These are phyloP conservation scores for Archips crataeganus DNA, from an alignment of 2,888 invertebrate species.

Conservation along the genomic window DNA sequence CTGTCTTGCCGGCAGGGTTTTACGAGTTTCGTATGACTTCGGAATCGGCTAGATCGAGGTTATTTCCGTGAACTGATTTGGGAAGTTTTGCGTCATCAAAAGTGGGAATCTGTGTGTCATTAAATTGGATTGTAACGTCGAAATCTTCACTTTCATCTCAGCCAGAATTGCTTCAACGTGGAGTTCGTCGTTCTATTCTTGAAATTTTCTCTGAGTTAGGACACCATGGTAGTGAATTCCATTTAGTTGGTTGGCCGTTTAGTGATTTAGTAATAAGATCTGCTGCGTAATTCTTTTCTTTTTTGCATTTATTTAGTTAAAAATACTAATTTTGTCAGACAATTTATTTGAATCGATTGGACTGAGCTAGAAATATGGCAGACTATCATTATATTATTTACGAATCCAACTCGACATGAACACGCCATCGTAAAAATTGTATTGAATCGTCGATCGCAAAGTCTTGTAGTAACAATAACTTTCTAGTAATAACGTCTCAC, in stretches of 20 bases:
- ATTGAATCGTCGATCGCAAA: not conserved
- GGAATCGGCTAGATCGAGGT: conserved; percentile 66
- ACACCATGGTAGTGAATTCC: not conserved
- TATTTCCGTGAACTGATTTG: conserved; percentile 74
- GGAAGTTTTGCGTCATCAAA: conserved; percentile 76
- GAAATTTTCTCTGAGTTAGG: conserved; percentile 1
- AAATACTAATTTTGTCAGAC: not conserved
- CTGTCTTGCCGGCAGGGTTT: conserved; percentile 67
- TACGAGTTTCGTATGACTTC: conserved; percentile 78
- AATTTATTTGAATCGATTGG: not conserved
- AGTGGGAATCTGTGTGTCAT: conserved; percentile 63
- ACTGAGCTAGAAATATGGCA: not conserved
- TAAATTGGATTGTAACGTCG: conserved; percentile 52
- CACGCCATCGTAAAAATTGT: conserved; percentile 7
- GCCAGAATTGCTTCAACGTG: conserved; percentile 25
- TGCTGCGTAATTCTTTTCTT: not conserved
- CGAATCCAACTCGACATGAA: not conserved
- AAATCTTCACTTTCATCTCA: conserved; percentile 32
- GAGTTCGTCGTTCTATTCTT: conserved; percentile 18
- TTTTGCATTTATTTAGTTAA: not conserved
- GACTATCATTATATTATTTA: not conserved
- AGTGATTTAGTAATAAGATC: not conserved
- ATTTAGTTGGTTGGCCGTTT: not conserved
- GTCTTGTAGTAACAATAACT: conserved; percentile 30
- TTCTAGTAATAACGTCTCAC: conserved; percentile 51